Percentiles rank a stretch among this genome's conserved stretches.
Evolutionary conservation across 2,113 vertebrate genomes (phyloP).

Genomic region (Myiozetetes cayanensis): DNA sequence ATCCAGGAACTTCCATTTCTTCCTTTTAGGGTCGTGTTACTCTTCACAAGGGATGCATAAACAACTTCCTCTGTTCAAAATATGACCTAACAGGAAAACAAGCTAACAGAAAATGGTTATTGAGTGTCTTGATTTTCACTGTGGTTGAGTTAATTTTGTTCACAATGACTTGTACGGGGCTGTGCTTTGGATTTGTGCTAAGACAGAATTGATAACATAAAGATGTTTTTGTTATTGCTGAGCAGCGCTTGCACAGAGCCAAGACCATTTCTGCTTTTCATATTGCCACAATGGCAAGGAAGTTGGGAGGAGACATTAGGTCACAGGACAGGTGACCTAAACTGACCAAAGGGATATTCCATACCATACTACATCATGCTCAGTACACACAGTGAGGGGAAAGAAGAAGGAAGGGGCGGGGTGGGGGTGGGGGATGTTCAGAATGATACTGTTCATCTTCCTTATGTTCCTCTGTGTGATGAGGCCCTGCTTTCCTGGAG

Average conservation of each 20-base stretch:
- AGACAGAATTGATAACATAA: neutral
- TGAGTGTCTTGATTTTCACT: neutral
- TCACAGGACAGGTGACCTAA: neutral
- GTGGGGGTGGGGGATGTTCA: neutral
- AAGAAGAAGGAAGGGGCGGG: neutral
- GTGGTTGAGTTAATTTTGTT: neutral
- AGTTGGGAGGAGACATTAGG: neutral
- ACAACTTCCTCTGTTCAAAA: neutral
- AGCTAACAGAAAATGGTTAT: neutral
- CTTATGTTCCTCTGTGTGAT: neutral
- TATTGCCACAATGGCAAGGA: neutral
- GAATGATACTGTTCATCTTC: neutral
- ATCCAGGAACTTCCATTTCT: neutral
- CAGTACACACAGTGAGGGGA: accelerated
- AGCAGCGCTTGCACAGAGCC: neutral
- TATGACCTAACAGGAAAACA: neutral
- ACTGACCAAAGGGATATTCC: neutral
- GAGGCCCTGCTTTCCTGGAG: too few relatives aligned
- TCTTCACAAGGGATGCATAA: neutral
- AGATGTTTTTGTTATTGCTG: neutral
- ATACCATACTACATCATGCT: neutral
- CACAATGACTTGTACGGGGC: too few relatives aligned
- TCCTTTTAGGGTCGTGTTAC: neutral
- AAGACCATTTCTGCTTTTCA: neutral
- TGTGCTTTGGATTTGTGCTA: neutral